Conservation (phyloP, 2,797 vertebrate genomes). For the Hydrophis major region DNA sequence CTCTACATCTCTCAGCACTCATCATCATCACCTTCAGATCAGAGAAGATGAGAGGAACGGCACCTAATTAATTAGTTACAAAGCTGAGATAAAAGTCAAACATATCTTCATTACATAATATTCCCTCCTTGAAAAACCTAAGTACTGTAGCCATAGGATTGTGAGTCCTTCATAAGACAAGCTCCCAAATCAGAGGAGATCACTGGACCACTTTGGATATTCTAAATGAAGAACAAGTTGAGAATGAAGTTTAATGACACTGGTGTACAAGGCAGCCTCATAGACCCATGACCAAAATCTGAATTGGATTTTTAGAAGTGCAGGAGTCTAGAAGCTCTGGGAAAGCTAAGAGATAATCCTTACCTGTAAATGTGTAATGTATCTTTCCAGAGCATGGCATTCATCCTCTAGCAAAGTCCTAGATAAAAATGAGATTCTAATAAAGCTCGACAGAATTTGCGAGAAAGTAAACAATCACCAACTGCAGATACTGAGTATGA, state of each 20-base stretch:
- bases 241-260: background rate
- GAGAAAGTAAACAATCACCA: background rate
- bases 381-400: slow-evolving; percentile 69
- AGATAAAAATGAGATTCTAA: slow-evolving; percentile 3
- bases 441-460: background rate
- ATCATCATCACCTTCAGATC: background rate
- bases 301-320: background rate
- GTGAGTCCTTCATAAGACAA: background rate
- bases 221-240: background rate
- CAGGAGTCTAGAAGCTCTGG: background rate
- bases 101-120: background rate
- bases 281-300: background rate
- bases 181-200: background rate
- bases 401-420: slow-evolving; percentile 79
- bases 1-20: background rate
- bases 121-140: background rate
- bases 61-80: background rate
- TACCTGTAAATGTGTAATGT: slow-evolving; percentile 79
- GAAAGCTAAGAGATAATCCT: slow-evolving; percentile 19
- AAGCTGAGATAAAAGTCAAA: background rate
- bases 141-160: background rate
- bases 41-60: background rate
- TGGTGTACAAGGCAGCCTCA: background rate
- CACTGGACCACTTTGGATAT: background rate
- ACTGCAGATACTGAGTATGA: background rate